phyloP scores from a whole-genome alignment of 2,888 invertebrate genomes.

The Bimastos eiseni region DNA sequence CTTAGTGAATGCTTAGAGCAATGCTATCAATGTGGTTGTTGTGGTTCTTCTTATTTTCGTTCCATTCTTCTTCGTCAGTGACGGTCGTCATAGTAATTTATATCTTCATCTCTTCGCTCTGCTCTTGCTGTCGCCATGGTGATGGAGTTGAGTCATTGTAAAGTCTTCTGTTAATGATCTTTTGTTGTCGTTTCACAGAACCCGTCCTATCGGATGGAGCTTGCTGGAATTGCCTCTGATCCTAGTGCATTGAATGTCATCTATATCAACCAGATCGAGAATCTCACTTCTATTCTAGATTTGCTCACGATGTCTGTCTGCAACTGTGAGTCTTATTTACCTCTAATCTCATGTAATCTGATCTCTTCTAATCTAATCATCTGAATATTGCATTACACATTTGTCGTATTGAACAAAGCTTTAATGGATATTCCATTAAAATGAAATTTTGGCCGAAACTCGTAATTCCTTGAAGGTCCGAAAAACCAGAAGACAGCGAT shows the following conservation, averaged over 20 bases:
- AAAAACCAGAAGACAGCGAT: too few relatives aligned
- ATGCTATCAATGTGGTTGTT: background rate
- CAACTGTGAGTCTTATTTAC: conserved; percentile 38
- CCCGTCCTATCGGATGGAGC: conserved; percentile 34
- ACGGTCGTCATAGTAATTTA: background rate
- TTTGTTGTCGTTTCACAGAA: conserved; percentile 15
- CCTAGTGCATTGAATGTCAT: conserved; percentile 42
- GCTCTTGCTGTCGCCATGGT: too few relatives aligned
- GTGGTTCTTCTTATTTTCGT: too few relatives aligned
- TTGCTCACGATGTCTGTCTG: conserved; percentile 37
- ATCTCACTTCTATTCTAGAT: conserved; percentile 35
- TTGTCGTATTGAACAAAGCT: background rate
- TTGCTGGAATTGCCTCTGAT: conserved; percentile 41
- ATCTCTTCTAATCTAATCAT: too few relatives aligned
- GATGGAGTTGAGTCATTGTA: too few relatives aligned
- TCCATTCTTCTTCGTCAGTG: too few relatives aligned
- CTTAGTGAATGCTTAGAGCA: too few relatives aligned
- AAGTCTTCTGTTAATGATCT: background rate
- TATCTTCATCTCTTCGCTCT: background rate
- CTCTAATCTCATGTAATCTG: background rate
- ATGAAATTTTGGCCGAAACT: background rate
- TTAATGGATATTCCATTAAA: background rate
- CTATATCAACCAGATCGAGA: conserved; percentile 35
- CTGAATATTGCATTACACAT: background rate
- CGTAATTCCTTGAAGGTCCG: too few relatives aligned